Base-by-base conservation (phyloP, 2,888 invertebrate genomes). In the Mythimna albipuncta region DNA sequence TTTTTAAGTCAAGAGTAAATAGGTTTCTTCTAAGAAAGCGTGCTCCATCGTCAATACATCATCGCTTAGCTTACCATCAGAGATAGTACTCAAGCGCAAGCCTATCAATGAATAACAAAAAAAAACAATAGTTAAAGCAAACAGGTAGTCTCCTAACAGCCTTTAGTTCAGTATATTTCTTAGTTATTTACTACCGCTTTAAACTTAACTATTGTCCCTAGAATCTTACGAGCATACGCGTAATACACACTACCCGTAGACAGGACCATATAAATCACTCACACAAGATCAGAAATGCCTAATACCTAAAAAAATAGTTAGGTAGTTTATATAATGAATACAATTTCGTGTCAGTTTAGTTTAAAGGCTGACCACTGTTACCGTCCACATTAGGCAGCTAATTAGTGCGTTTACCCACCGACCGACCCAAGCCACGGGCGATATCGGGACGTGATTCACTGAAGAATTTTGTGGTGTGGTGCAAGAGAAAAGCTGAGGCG, bases 341-440 rank as follows among this genome's bases (percentile, higher is more conserved):
- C 19, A 59, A 32, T 32, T 13, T 32, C 63, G 47, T 19, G 58
- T 66, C 41, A 10, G 47, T 59, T 44, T 41, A 26, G 67, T 57
- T 55, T 50, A 74, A 74, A 81, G 73, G 66, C 61, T 55, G 16
- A 65, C 75, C 74, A 50, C 83, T 41, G 63, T 19, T 57, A 47
- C 58, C 74, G 62, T 65, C 77, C 44, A 63, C 78, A 73, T 78
- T 72, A 79, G 73, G 63, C 26, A 69, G 69, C 73, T 82, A 84
- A 87, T 85, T 87, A 84, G 82, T 72, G 68, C 75, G 79, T 74
- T 67, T 71, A 74, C 63, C 59, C 11, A 55, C 13, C n/a, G 55
- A 57, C 61, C 47, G 35, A 55, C 57, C 52, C 75, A 67, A 78
- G 69, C 61, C 50, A 72, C 50, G 54, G 26, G 47, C 58, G 62